phyloP scores from a whole-genome alignment of 2,797 vertebrate genomes.

The Amniataba percoides region DNA sequence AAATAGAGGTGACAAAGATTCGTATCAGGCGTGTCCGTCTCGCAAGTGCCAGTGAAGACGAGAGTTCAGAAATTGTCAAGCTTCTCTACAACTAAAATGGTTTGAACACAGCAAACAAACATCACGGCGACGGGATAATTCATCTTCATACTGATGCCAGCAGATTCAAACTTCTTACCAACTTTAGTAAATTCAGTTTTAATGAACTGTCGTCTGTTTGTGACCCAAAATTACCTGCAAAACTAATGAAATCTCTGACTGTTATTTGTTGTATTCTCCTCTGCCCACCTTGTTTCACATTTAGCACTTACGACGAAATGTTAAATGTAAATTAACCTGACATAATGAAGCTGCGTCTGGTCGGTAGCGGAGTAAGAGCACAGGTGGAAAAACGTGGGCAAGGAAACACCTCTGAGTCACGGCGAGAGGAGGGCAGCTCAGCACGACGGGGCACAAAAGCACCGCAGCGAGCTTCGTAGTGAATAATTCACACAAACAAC shows the following conservation, averaged over 20 bases:
- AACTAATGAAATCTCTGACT: not conserved
- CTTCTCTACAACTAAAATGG: not conserved
- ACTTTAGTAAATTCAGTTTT: not conserved
- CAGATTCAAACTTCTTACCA: not conserved
- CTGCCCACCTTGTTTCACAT: not conserved
- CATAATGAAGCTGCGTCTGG: not conserved
- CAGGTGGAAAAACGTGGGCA: slow-evolving; percentile 34
- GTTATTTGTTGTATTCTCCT: not conserved
- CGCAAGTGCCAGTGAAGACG: too few species aligned
- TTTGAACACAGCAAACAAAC: not conserved
- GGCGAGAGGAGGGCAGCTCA: slow-evolving; percentile 26
- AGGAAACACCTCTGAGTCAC: slow-evolving; percentile 38
- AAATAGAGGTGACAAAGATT: too few species aligned
- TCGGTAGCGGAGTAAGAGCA: not conserved
- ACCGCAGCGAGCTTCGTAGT: slow-evolving; percentile 33
- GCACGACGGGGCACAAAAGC: slow-evolving; percentile 34
- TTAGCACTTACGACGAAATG: slow-evolving; percentile 4
- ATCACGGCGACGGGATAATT: not conserved
- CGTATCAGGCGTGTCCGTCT: too few species aligned
- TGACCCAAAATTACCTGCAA: not conserved
- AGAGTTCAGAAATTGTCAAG: not conserved
- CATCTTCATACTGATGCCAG: not conserved
- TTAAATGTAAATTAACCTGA: not conserved
- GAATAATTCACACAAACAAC: slow-evolving; percentile 69
- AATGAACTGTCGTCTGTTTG: too few species aligned